Evolutionary conservation across 1,140 invertebrate genomes (phyloP).

Genomic region (Caenorhabditis brenneri): DNA sequence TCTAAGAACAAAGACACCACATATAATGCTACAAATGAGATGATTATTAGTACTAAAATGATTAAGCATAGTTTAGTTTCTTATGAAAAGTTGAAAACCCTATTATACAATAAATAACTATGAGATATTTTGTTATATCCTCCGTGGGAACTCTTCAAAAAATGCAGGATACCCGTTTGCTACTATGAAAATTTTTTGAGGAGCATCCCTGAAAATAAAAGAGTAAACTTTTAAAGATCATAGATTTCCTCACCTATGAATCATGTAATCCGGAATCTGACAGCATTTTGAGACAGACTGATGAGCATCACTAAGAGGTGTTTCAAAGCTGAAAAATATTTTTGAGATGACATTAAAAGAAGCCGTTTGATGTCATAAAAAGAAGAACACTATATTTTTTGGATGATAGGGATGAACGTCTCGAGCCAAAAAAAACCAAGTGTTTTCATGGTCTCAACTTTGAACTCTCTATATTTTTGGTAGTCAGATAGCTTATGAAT

Average conservation of each 20-base stretch:
- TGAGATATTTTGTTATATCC: not conserved
- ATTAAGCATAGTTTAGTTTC: not conserved
- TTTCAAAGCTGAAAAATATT: not conserved
- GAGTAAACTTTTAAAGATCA: not conserved
- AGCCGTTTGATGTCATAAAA: too few relatives aligned
- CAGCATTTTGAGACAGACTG: not conserved
- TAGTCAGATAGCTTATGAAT: too few relatives aligned
- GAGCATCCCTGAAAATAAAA: not conserved
- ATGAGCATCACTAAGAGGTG: not conserved
- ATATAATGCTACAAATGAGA: constrained; percentile 24
- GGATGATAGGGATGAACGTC: too few relatives aligned
- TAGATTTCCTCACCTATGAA: not conserved
- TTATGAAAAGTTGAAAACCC: too few relatives aligned
- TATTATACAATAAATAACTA: too few relatives aligned
- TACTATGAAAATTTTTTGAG: not conserved
- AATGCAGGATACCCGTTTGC: not conserved
- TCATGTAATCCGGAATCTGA: constrained; percentile 35
- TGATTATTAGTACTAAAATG: constrained; percentile 17
- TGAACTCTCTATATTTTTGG: too few relatives aligned
- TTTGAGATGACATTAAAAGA: not conserved
- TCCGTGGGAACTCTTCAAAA: not conserved
- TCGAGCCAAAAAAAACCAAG: too few relatives aligned
- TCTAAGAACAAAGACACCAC: not conserved
- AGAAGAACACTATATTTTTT: too few relatives aligned
- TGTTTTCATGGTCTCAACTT: too few relatives aligned